Evolutionary conservation across 2,888 invertebrate genomes (phyloP).

Genomic region (Drosophila formosana): DNA sequence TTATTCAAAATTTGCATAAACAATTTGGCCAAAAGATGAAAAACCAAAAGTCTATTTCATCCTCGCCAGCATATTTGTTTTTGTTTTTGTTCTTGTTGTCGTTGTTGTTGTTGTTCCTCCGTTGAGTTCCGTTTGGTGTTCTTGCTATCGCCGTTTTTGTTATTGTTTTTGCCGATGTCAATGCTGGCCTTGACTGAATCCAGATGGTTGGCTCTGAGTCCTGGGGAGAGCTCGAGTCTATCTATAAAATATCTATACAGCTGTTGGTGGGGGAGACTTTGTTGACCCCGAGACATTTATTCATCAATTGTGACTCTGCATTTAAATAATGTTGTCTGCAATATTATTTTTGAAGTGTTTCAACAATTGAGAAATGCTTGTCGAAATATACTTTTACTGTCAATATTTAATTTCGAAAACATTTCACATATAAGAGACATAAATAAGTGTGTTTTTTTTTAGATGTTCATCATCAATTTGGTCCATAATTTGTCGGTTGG

Average conservation of each 20-base stretch:
- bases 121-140: conserved; percentile 17
- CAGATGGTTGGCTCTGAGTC: conserved; percentile 29
- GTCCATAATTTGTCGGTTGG: not conserved
- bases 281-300: not conserved
- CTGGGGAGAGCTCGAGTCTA: not conserved
- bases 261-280: not conserved
- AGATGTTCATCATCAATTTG: conserved; percentile 1
- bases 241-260: not conserved
- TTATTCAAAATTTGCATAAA: conserved; percentile 82
- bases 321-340: not conserved
- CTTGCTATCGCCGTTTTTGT: conserved; percentile 20
- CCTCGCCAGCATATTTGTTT: conserved; percentile 40
- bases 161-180: conserved; percentile 37
- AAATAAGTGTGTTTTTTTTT: not conserved
- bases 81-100: conserved; percentile 9
- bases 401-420: not conserved
- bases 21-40: conserved; percentile 80
- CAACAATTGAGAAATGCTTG: not conserved
- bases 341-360: not conserved
- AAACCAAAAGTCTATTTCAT: conserved; percentile 79
- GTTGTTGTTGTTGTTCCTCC: conserved; percentile 10
- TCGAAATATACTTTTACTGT: not conserved
- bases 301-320: not conserved
- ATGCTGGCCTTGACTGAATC: conserved; percentile 63
- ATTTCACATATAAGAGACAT: not conserved